Evolutionary conservation across 2,113 vertebrate species (phyloP), one percentile per base, ranked within the genome.

Genomic region (Anseranas semipalmata): DNA sequence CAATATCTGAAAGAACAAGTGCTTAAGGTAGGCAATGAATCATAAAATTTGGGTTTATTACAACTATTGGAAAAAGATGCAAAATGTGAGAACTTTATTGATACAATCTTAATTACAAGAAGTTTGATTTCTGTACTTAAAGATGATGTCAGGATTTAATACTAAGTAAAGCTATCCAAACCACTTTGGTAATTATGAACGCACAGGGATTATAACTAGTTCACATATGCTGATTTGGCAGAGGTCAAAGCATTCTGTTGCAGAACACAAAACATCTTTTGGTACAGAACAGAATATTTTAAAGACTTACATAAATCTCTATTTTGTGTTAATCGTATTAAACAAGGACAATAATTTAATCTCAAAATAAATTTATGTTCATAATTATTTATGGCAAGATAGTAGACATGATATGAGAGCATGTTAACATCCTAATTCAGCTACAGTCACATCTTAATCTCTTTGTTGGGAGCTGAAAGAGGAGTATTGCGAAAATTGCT

Each of bases 131-230:
- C 79, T 92, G 39, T 72, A 67, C 73, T 94, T 78, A 60, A 22
- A 89, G 77, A 27, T 81, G 84, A 94, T 94, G 95, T 78, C 92
- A 94, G 72, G 55, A 75, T 93, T 85, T 89, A 89, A 77, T 46
- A 25, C 65, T 32, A 59, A 89, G 71, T 28, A 90, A 73, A 63
- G 75, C 59, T 91, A 91, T 48, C 32, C 74, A 94, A 95, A 81
- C 58, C 67, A 91, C 81, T 79, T 71, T 14, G 66, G 74, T 77
- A 93, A 96, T 93, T 85, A 66, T 70, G 75, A 85, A 79, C 0
- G 13, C 80, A 63, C n/a, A 37, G 77, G 81, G 81, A 91, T 93
- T 94, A 87, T 41, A 72, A 71, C 28, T n/a, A 33, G 14, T 74
- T 94, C 58, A 58, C 66, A 89, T 62, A 58, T 16, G 59, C 70